These are phyloP conservation scores for Chrysolophus pictus DNA, from an alignment of 2,797 vertebrate genomes.

Conservation along the genomic window DNA sequence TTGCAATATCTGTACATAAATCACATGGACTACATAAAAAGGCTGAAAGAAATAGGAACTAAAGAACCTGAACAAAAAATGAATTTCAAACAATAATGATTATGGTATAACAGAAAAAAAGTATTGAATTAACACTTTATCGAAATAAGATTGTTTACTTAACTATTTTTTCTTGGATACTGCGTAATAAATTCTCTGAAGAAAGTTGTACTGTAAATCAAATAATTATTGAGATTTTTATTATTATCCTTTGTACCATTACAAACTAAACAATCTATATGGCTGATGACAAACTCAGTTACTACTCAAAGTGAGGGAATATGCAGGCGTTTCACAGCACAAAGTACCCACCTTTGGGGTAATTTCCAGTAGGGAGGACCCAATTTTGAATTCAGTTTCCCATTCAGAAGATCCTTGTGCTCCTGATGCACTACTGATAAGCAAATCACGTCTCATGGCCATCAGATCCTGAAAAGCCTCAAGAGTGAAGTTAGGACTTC, in stretches of 20 bases:
- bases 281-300: neutral
- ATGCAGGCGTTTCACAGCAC: neutral
- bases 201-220: neutral
- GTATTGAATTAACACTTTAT: neutral
- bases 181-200: neutral
- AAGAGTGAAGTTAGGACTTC: neutral
- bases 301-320: neutral
- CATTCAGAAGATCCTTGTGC: neutral
- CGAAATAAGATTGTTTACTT: neutral
- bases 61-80: neutral
- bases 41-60: neutral
- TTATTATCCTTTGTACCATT: neutral
- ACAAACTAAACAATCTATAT: neutral
- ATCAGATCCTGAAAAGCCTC: neutral
- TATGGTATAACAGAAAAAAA: neutral
- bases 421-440: neutral
- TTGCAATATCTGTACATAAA: neutral
- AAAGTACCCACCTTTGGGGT: neutral
- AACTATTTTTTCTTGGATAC: neutral
- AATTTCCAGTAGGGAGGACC: fast-evolving
- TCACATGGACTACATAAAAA: neutral
- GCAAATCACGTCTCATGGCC: neutral
- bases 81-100: neutral
- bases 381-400: neutral
- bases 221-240: neutral